A percentile compares a stretch with the other conserved stretches of the same genome.
These are phyloP conservation scores for Callyntrura guangdongensis DNA, from an alignment of 2,888 invertebrate genomes.

Conservation along the genomic window DNA sequence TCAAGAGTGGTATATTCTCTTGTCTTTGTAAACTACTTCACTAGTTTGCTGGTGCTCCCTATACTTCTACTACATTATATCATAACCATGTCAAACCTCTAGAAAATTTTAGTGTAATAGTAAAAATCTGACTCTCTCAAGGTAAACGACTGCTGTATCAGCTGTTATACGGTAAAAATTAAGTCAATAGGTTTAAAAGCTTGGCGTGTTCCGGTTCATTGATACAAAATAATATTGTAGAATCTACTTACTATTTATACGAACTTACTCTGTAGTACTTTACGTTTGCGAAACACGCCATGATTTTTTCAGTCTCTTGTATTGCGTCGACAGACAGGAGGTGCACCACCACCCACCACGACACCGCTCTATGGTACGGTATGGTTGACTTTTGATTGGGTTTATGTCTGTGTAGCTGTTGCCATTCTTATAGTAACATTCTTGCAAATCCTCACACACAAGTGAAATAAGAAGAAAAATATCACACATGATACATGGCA, in stretches of 20 bases:
- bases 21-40: neutral
- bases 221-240: conserved; percentile 24
- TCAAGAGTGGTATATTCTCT: neutral
- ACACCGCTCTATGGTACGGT: no score
- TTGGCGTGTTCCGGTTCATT: conserved; percentile 47
- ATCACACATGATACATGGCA: no score
- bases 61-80: neutral
- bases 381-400: no score
- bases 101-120: neutral
- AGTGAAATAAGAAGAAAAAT: no score
- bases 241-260: neutral
- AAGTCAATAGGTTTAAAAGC: conserved; percentile 53
- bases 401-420: no score
- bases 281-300: neutral
- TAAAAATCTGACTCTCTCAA: neutral
- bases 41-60: neutral
- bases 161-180: conserved; percentile 39
- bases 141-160: conserved; percentile 41
- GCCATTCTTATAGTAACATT: no score
- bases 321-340: no score
- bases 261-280: neutral
- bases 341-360: no score
- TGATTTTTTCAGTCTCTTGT: neutral
- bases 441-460: no score
- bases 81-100: neutral